Evolutionary conservation across 1,140 invertebrate genomes (phyloP).

Genomic region (Pygmarrhopalites habei): DNA sequence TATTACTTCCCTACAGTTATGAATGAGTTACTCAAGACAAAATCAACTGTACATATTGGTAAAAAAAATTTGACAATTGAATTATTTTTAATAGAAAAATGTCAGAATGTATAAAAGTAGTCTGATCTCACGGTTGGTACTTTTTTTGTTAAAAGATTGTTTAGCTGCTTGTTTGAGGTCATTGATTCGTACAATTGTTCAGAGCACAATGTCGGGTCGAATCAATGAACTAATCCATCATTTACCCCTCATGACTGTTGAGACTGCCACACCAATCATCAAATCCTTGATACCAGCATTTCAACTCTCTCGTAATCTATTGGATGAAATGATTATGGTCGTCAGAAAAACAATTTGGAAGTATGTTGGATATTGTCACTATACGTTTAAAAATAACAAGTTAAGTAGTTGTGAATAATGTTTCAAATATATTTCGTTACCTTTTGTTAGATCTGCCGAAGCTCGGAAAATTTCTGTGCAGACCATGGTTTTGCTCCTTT

Average conservation of each 20-base stretch:
- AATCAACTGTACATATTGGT: constrained; percentile 10
- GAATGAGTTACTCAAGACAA: constrained; percentile 20
- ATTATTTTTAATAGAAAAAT: no score
- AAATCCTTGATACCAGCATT: constrained; percentile 29
- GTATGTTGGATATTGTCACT: constrained; percentile 15
- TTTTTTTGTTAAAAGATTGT: constrained; percentile 24
- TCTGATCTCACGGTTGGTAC: no score
- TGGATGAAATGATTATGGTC: constrained; percentile 26
- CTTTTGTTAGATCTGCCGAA: constrained; percentile 22
- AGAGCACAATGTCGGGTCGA: not conserved
- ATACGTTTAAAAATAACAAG: not conserved
- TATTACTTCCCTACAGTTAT: constrained; percentile 12
- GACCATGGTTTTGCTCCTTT: constrained; percentile 23
- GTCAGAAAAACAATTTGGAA: constrained; percentile 34
- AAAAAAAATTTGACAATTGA: constrained; percentile 8
- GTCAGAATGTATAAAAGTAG: no score
- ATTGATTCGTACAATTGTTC: constrained; percentile 8
- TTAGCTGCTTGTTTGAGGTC: constrained; percentile 20
- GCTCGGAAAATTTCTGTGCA: constrained; percentile 20
- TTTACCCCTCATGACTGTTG: constrained; percentile 25
- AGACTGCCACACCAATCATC: constrained; percentile 21
- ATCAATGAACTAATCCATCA: constrained; percentile 27
- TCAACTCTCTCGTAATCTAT: constrained; percentile 19
- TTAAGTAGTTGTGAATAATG: not conserved
- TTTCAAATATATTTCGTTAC: not conserved